Evolutionary conservation across 2,113 vertebrate species (phyloP).

Genomic region (Hypanus sabinus): DNA sequence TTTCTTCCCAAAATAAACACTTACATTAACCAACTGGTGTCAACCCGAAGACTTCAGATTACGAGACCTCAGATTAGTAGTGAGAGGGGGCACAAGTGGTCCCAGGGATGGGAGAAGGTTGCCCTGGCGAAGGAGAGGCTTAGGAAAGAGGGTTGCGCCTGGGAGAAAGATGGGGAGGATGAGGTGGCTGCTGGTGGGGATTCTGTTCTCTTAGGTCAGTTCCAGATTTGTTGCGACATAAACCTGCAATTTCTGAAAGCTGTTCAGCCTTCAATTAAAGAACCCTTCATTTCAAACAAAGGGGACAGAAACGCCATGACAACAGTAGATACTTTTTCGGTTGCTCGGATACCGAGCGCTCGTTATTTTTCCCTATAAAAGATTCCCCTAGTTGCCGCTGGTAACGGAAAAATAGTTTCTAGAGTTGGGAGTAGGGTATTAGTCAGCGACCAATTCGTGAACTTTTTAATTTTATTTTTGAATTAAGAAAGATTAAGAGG

Average conservation of each 20-base stretch:
- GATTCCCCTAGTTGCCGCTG: constrained; percentile 5
- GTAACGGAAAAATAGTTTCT: not conserved
- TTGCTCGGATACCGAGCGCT: constrained; percentile 58
- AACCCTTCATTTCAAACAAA: constrained; percentile 56
- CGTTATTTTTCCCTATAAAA: constrained; percentile 39
- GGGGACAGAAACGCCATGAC: constrained; percentile 56
- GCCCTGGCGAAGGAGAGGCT: not conserved
- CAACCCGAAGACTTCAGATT: not conserved
- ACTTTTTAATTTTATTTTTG: not conserved
- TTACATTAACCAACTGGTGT: not conserved
- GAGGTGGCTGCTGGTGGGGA: not conserved
- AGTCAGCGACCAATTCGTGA: not conserved
- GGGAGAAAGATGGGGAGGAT: not conserved
- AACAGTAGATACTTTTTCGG: constrained; percentile 61
- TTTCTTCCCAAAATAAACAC: not conserved
- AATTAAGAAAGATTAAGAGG: not conserved
- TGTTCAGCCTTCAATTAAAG: constrained; percentile 40
- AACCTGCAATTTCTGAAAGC: constrained; percentile 19
- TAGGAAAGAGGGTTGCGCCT: not conserved
- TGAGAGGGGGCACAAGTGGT: not conserved
- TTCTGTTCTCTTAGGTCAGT: not conserved
- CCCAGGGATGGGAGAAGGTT: not conserved
- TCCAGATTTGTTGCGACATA: not conserved
- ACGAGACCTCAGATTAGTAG: too few species aligned
- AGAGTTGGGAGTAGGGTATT: not conserved